These are phyloP conservation scores for Hylia prasina DNA, from an alignment of 2,113 vertebrate genomes.

Conservation along the genomic window DNA sequence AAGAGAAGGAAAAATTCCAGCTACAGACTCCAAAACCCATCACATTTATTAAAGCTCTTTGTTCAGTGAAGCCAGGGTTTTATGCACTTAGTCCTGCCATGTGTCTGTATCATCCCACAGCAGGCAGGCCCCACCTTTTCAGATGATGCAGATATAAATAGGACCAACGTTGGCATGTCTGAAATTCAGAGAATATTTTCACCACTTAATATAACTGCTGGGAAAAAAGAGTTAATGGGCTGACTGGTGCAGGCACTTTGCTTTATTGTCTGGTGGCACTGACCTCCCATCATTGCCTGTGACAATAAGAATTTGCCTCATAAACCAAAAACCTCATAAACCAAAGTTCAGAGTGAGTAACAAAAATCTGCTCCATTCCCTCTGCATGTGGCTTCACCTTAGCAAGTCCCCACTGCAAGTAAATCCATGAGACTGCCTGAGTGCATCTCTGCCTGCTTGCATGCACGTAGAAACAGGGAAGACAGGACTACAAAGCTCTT, in stretches of 20 bases:
- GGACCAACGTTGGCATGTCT: neutral
- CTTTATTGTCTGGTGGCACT: neutral
- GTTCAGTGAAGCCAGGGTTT: constrained; percentile 9
- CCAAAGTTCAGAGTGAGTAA: neutral
- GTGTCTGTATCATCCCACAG: neutral
- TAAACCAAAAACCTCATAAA: neutral
- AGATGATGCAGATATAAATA: constrained; percentile 5
- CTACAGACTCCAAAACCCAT: constrained; percentile 28
- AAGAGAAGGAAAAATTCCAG: constrained; percentile 48
- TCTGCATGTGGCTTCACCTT: neutral
- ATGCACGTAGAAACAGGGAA: accelerated
- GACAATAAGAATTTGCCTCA: too few relatives aligned
- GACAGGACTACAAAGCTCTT: neutral
- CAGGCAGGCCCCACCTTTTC: neutral
- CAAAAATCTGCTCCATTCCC: neutral
- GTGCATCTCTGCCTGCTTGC: accelerated
- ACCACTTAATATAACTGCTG: constrained; percentile 1
- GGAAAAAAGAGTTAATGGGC: neutral
- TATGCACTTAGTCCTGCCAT: neutral
- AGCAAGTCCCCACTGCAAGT: neutral
- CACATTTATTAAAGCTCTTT: constrained; percentile 38
- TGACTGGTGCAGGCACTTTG: neutral
- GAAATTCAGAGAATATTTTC: constrained; percentile 23
- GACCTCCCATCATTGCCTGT: neutral
- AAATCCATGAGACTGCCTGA: neutral